These are phyloP conservation scores for Hippolais icterina DNA, from an alignment of 2,113 vertebrate species.

Conservation along the genomic window DNA sequence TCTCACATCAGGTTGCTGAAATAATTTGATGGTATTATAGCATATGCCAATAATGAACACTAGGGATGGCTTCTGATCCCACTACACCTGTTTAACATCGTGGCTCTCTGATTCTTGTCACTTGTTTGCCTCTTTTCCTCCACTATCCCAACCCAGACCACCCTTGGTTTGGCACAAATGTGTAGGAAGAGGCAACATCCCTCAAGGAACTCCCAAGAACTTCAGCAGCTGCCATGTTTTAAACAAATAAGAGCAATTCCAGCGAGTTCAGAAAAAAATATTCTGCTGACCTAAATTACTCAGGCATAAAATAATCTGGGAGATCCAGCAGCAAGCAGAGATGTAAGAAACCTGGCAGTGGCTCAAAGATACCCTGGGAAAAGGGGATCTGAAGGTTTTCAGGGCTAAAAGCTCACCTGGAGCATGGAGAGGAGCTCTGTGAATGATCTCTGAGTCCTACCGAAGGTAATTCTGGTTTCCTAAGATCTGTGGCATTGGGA, in stretches of 20 bases:
- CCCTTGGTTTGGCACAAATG: not conserved
- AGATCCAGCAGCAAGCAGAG: not conserved
- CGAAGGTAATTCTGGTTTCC: not conserved
- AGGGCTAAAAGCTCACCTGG: not conserved
- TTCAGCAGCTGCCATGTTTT: not conserved
- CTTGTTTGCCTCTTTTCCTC: not conserved
- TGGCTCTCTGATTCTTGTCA: not conserved
- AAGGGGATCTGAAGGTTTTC: not conserved
- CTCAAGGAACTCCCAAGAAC: not conserved
- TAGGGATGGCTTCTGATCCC: slow-evolving; percentile 33
- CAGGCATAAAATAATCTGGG: not conserved
- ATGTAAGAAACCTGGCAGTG: not conserved
- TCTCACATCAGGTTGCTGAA: slow-evolving; percentile 64
- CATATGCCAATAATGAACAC: slow-evolving; percentile 38
- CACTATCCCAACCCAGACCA: not conserved
- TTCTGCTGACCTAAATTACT: not conserved
- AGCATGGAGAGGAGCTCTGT: not conserved
- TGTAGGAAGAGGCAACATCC: not conserved
- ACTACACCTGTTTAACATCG: not conserved
- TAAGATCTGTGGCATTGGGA: not conserved
- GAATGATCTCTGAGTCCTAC: not conserved
- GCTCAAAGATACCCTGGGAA: not conserved
- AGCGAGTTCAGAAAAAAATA: not conserved
- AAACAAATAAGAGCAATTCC: not conserved
- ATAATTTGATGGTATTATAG: slow-evolving; percentile 42